phyloP scores from a whole-genome alignment of 2,797 vertebrate genomes.

The Gymnothorax reevesii region DNA sequence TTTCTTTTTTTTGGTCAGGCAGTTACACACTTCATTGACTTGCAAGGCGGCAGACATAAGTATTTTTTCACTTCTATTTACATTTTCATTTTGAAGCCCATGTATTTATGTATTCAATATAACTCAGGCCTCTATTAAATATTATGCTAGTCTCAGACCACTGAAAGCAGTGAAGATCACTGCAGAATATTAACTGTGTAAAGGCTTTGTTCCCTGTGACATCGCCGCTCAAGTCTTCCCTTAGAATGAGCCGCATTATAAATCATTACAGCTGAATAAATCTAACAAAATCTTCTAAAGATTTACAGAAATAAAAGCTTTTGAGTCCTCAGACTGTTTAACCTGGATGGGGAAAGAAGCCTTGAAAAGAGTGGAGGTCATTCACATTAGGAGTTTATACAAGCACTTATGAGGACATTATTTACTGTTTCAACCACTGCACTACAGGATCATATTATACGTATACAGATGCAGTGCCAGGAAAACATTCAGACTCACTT shows the following conservation, averaged over 20 bases:
- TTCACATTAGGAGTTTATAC: neutral
- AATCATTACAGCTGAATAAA: neutral
- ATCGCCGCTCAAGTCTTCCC: neutral
- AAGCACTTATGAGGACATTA: neutral
- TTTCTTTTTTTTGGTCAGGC: too few species aligned
- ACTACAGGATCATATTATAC: neutral
- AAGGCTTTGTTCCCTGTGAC: neutral
- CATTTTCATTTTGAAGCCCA: neutral
- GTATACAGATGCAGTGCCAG: neutral
- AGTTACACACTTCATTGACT: too few species aligned
- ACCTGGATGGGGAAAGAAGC: neutral
- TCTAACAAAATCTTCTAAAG: neutral
- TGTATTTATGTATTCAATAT: neutral
- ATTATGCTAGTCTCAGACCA: neutral
- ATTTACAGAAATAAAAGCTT: neutral
- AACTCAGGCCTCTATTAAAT: neutral
- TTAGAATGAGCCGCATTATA: neutral
- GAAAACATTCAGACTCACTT: neutral
- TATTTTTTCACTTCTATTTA: too few species aligned
- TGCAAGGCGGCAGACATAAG: too few species aligned
- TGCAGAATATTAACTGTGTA: neutral
- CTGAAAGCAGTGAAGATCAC: neutral
- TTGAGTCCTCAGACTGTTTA: neutral
- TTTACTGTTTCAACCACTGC: neutral
- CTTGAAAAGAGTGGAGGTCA: neutral